Evolutionary conservation across 1,140 invertebrate genomes (phyloP).

Genomic region (Globodera rostochiensis): DNA sequence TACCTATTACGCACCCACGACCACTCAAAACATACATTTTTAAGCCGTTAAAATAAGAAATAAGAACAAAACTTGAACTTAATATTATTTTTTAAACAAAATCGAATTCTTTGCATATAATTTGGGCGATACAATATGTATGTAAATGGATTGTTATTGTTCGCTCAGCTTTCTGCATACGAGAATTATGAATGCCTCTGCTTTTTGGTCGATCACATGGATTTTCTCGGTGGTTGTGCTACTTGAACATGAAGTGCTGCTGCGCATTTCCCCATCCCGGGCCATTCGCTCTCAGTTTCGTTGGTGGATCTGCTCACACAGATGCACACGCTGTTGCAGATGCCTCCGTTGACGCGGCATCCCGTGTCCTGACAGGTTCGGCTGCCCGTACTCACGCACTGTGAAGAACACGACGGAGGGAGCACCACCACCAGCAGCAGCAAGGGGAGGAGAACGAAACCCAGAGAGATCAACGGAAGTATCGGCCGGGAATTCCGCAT

Average conservation of each 20-base stretch:
- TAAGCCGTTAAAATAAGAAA: too few relatives aligned
- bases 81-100: too few relatives aligned
- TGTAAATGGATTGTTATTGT: too few relatives aligned
- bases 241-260: too few relatives aligned
- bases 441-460: background rate
- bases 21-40: too few relatives aligned
- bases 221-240: background rate
- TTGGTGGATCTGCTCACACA: slow-evolving; percentile 1
- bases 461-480: too few relatives aligned
- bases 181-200: background rate
- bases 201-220: background rate
- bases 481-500: too few relatives aligned
- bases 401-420: background rate
- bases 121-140: background rate
- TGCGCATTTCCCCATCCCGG: too few relatives aligned
- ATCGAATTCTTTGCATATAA: slow-evolving; percentile 4
- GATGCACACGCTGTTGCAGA: slow-evolving; percentile 14
- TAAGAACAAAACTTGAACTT: too few relatives aligned
- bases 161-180: too few relatives aligned
- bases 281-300: background rate
- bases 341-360: background rate
- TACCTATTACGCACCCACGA: too few relatives aligned
- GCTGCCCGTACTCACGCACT: background rate
- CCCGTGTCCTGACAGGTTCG: slow-evolving; percentile 3
- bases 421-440: background rate